Evolutionary conservation across 2,797 vertebrate genomes (phyloP), one percentile per base, ranked within the genome.

Genomic region (Acipenser oxyrinchus): DNA sequence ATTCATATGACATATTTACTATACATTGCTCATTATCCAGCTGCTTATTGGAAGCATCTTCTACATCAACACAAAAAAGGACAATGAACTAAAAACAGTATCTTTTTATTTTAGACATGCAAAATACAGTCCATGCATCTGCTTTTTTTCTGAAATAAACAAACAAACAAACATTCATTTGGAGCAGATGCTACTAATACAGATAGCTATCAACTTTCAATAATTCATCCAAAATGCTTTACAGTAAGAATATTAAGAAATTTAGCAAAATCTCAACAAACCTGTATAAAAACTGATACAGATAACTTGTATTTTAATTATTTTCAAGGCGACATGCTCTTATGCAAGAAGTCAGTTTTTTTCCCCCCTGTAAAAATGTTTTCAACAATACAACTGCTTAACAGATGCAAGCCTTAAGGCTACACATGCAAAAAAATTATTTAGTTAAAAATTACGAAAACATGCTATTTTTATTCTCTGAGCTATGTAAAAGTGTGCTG

Each of bases 201-300:
- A 89, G 88, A 81, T 82, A 77, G 72, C 88, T 88, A 79, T 82
- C 74, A 58, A 83, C 82, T 69, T 80, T 81, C 89, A 80, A 37
- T 37, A 37, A 37, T 83, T 84, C 81, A 89, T 91, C 88, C 90
- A 92, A 94, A 95, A 94, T 87, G 88, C 88, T 93, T 92, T 93
- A 93, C 83, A 93, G 18, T 94, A 97, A 92, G 93, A 94, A 94
- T 93, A 81, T 91, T 93, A 94, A 94, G 93, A 94, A 97, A 98
- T 93, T 90, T 95, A 94, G 92, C 90, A 96, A 95, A 94, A 94
- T 91, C 84, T 92, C 87, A 91, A 94, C 88, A 94, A 92, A 92
- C 89, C 83, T 88, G 93, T 97, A 97, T 89, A 96, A 99, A 95
- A 93, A 81, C 79, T 80, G 83, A 88, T 90, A 89, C 88, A 85